These are phyloP conservation scores for Epinephelus fuscoguttatus DNA, from an alignment of 2,113 vertebrate species.

Conservation along the genomic window DNA sequence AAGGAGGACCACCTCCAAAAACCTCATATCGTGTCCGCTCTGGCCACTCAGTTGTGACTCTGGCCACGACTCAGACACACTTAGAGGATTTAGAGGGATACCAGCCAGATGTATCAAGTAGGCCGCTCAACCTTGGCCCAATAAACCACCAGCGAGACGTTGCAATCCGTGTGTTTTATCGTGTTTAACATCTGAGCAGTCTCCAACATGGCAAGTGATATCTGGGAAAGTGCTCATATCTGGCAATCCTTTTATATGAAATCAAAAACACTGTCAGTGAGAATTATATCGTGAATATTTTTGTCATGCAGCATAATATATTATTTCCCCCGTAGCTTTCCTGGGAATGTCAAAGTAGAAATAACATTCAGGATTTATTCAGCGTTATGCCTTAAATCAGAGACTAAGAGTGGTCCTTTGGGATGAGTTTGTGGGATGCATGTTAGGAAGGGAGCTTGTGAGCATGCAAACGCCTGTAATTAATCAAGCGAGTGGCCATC, in stretches of 20 bases:
- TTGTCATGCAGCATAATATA: background rate
- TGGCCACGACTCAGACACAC: constrained; percentile 47
- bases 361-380: constrained; percentile 21
- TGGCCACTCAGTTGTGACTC: constrained; percentile 16
- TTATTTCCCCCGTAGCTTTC: background rate
- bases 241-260: background rate
- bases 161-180: constrained; percentile 11
- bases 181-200: constrained; percentile 30
- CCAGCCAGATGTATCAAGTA: constrained; percentile 55
- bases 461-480: constrained; percentile 33
- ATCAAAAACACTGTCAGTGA: constrained; percentile 1
- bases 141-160: constrained; percentile 22
- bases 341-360: background rate
- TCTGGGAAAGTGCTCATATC: constrained; percentile 18
- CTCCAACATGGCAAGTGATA: constrained; percentile 40
- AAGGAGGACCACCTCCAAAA: constrained; percentile 64
- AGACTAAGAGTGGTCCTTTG: constrained; percentile 27
- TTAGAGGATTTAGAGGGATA: constrained; percentile 64
- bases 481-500: constrained; percentile 46
- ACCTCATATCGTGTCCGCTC: constrained; percentile 33
- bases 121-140: constrained; percentile 34
- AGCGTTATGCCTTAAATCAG: constrained; percentile 10
- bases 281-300: background rate
- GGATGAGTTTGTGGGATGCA: background rate
- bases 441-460: constrained; percentile 16